phyloP scores from a whole-genome alignment of 2,888 invertebrate species.

The Drosophila sordidapex region DNA sequence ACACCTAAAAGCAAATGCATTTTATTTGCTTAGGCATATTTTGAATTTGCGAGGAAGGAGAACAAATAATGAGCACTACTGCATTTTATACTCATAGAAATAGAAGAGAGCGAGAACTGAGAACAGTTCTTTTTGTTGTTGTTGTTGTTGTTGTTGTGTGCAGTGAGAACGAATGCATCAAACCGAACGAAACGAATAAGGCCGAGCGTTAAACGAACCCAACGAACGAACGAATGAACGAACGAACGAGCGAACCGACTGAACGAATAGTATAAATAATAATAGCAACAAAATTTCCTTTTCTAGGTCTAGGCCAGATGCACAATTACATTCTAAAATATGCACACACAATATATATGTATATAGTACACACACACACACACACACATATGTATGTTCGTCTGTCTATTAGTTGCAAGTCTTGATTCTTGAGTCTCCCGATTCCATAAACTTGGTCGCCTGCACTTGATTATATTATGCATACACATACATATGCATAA shows the following conservation, averaged over 20 bases:
- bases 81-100: slow-evolving; percentile 31
- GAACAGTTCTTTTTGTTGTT: slow-evolving; percentile 6
- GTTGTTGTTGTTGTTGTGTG: slow-evolving; percentile 18
- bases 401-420: slow-evolving; percentile 37
- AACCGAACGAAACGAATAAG: slow-evolving; percentile 7
- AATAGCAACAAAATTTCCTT: slow-evolving; percentile 84
- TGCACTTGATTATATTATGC: slow-evolving; percentile 44
- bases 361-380: neutral
- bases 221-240: slow-evolving; percentile 16
- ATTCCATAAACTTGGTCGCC: slow-evolving; percentile 47
- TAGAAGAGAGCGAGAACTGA: slow-evolving; percentile 12
- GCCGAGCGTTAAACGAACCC: slow-evolving; percentile 12
- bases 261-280: slow-evolving; percentile 66
- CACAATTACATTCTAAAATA: slow-evolving; percentile 84
- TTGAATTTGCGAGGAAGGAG: slow-evolving; percentile 82
- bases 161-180: neutral
- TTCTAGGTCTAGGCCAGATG: slow-evolving; percentile 85
- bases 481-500: neutral
- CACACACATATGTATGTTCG: neutral
- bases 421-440: slow-evolving; percentile 40
- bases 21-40: slow-evolving; percentile 79
- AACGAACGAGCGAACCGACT: slow-evolving; percentile 28
- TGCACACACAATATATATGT: slow-evolving; percentile 59
- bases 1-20: slow-evolving; percentile 40
- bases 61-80: slow-evolving; percentile 74